These are phyloP conservation scores for Hirtodrosophila alboralis DNA, from an alignment of 2,888 invertebrate species.

Conservation along the genomic window DNA sequence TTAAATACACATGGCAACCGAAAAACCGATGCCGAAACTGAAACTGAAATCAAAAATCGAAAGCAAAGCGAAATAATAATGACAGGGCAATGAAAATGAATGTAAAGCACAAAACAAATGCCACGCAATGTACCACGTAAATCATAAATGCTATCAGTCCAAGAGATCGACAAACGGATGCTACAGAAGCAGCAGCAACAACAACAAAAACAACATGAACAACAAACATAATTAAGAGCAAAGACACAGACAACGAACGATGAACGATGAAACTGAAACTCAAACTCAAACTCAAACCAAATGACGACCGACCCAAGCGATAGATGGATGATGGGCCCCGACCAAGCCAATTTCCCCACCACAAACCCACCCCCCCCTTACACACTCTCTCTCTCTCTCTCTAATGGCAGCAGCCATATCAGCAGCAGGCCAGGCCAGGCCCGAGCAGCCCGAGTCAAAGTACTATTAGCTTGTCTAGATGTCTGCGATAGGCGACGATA, in stretches of 20 bases:
- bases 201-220: slow-evolving; percentile 21
- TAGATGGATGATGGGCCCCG: slow-evolving; percentile 51
- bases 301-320: slow-evolving; percentile 52
- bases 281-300: slow-evolving; percentile 52
- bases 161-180: slow-evolving; percentile 78
- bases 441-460: slow-evolving; percentile 33
- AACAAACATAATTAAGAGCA: slow-evolving; percentile 77
- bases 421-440: slow-evolving; percentile 34
- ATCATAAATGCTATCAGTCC: slow-evolving; percentile 75
- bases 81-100: slow-evolving; percentile 64
- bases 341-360: slow-evolving; percentile 3
- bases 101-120: slow-evolving; percentile 68
- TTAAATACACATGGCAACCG: slow-evolving; percentile 51
- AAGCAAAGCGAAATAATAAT: slow-evolving; percentile 64
- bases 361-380: not conserved
- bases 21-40: slow-evolving; percentile 46
- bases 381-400: no score
- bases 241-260: slow-evolving; percentile 47
- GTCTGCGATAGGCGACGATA: slow-evolving; percentile 54
- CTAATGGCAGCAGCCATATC: slow-evolving; percentile 49
- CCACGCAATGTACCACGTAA: slow-evolving; percentile 78
- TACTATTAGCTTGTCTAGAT: slow-evolving; percentile 59
- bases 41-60: slow-evolving; percentile 69
- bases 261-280: slow-evolving; percentile 24
- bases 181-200: slow-evolving; percentile 59